A percentile compares a stretch with the other conserved stretches of the same genome.
Evolutionary conservation across 2,797 vertebrate species (phyloP).

Genomic region (Lophotriccus pileatus): DNA sequence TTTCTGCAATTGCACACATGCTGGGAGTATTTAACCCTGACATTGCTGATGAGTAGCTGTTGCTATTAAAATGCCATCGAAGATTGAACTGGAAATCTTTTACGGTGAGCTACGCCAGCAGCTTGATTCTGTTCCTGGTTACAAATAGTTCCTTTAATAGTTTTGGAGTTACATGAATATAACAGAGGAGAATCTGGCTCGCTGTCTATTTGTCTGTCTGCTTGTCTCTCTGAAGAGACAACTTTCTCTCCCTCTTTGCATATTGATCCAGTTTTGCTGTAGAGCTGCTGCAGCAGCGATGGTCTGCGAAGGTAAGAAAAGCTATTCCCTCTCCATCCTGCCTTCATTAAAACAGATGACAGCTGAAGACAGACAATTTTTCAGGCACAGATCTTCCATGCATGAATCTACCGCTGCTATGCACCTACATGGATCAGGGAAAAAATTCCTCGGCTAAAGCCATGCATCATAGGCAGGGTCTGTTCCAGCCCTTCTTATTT

Average conservation of each 20-base stretch:
- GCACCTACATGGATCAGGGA: not conserved
- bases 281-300: not conserved
- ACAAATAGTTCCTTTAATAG: constrained; percentile 16
- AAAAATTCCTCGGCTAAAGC: not conserved
- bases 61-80: not conserved
- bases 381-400: not conserved
- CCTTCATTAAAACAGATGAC: not conserved
- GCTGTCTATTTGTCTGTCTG: constrained; percentile 37
- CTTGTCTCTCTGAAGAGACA: not conserved
- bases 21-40: constrained; percentile 66
- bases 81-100: not conserved
- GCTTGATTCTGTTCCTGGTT: constrained; percentile 15
- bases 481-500: not conserved
- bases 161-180: not conserved
- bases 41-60: not conserved
- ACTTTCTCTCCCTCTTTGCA: not conserved
- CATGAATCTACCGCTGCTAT: not conserved
- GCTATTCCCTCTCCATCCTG: not conserved
- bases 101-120: not conserved
- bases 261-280: not conserved
- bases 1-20: constrained; percentile 42
- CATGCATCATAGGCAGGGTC: not conserved
- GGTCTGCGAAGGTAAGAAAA: not conserved
- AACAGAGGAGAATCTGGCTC: constrained; percentile 23
- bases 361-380: constrained; percentile 34